Base-by-base conservation (phyloP, 2,888 invertebrate species). In the Plagodis dolabraria region DNA sequence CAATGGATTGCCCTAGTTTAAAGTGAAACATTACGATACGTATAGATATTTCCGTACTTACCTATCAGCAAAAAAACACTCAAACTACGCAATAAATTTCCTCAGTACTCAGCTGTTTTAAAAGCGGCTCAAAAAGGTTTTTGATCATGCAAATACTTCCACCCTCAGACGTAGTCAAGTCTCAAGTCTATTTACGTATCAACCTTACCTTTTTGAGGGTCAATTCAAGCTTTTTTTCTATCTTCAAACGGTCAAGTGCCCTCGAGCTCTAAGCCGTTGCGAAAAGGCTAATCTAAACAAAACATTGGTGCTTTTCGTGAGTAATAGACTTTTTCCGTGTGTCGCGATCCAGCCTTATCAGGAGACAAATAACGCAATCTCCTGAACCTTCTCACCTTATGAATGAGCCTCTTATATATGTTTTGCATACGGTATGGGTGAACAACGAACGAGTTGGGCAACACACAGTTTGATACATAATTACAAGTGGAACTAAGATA, bases 361-460 rank as follows among this genome's bases (percentile, higher is more conserved):
- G 49, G 61, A 66, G 67, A 71, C 63, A 68, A 67, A 69, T 69
- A 67, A 64, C 53, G 62, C 69, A 68, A 71, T 71, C 64, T 71
- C 53, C 36, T 22, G 60, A 58, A 49, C 60, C 66, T 64, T 62
- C 59, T 63, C 64, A 69, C 65, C 66, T 66, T 61, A 53, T 53
- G 47, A 64, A 60, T 67, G 60, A 53, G 59, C 49, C 46, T 44
- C 35, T 49, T 22, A 38, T 43, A 10, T n/a, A 7, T 11, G 11
- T 7, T 36, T 42, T 7, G 42, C 33, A 7, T 48, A 53, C 52
- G 12, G 56, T 5, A 0, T 11, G 22, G 6, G 9, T 9, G 12
- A 33, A 36, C 40, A 1, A 40, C 53, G 47, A 59, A 35, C 34
- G 44, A 34, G 53, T 42, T 34, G 7, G 34, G 5, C 5, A 49